A percentile compares a stretch with the other conserved stretches of the same genome.
Conservation (phyloP, 2,113 vertebrate genomes). For the Gadus chalcogrammus region DNA sequence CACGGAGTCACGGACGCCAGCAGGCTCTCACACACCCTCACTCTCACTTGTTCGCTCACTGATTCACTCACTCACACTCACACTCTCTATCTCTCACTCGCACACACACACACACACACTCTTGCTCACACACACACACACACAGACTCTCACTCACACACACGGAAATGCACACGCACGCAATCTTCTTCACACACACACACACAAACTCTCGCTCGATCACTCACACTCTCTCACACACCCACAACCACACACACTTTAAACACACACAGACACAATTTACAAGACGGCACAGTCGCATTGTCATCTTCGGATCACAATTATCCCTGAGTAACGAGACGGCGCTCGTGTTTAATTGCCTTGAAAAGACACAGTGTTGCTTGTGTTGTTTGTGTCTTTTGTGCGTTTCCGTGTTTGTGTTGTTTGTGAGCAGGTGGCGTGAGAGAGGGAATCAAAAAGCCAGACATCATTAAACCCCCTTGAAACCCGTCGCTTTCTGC, state of each 20-base stretch:
- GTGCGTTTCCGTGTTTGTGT: too few relatives aligned
- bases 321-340: too few relatives aligned
- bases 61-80: not conserved
- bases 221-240: too few relatives aligned
- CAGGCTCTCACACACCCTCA: not conserved
- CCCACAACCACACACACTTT: not conserved
- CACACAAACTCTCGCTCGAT: not conserved
- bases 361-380: too few relatives aligned
- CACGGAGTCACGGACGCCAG: not conserved
- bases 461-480: too few relatives aligned
- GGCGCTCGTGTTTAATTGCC: too few relatives aligned
- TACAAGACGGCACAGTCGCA: not conserved
- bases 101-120: not conserved
- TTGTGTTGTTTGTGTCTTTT: too few relatives aligned
- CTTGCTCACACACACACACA: not conserved
- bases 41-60: too few relatives aligned
- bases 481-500: too few relatives aligned
- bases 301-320: too few relatives aligned
- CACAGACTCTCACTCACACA: conserved; percentile 50
- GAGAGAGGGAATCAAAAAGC: too few relatives aligned
- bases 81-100: not conserved
- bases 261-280: not conserved
- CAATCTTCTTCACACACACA: not conserved
- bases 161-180: conserved; percentile 18
- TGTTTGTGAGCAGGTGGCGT: too few relatives aligned